Percentiles rank a stretch among this genome's conserved stretches.
phyloP scores from a whole-genome alignment of 2,113 vertebrate genomes.

The Notarius quadriscutis region DNA sequence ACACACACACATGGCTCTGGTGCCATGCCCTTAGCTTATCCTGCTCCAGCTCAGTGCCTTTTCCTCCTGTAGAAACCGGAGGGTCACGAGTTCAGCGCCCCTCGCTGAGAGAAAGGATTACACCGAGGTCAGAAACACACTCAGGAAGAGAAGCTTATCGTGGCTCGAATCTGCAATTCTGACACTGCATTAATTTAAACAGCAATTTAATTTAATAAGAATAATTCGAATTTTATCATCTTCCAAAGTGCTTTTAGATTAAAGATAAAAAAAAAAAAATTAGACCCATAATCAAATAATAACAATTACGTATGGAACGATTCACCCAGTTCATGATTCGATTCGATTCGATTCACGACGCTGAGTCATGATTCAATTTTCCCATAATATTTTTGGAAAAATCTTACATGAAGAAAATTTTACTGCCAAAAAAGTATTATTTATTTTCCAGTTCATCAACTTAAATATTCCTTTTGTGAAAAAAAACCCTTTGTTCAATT shows the following conservation, averaged over 20 bases:
- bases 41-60: conserved; percentile 9
- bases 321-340: too few species aligned
- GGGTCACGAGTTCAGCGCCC: conserved; percentile 5
- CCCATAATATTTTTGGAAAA: too few species aligned
- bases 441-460: too few species aligned
- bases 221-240: not conserved
- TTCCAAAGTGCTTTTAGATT: not conserved
- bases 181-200: too few species aligned
- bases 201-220: not conserved
- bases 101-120: conserved; percentile 18
- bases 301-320: too few species aligned
- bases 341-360: too few species aligned
- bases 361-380: too few species aligned
- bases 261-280: not conserved
- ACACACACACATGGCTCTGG: not conserved
- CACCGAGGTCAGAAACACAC: not conserved
- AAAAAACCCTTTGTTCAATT: too few species aligned
- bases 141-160: not conserved
- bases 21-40: not conserved
- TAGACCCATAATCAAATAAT: not conserved
- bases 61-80: not conserved
- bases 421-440: too few species aligned
- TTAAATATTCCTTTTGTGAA: too few species aligned
- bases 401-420: too few species aligned
- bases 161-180: not conserved